Conservation (phyloP, 37 sponge, comb jelly and placozoan genomes). For the Amphimedon queenslandica region DNA sequence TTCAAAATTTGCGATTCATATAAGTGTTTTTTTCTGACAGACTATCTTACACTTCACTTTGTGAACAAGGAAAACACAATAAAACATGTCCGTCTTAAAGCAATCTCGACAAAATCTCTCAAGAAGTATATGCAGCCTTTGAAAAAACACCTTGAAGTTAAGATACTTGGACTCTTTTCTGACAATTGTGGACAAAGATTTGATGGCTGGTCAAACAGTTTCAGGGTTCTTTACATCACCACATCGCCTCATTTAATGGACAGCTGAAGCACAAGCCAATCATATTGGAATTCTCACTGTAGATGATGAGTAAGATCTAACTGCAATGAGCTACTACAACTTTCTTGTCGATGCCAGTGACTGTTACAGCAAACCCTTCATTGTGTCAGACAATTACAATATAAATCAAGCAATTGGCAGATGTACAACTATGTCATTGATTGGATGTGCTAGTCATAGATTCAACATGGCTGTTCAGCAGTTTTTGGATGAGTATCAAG, state of each 20-base stretch:
- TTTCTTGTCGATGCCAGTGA: neutral
- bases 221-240: too few species aligned
- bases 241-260: too few species aligned
- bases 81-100: neutral
- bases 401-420: slow-evolving; percentile 2
- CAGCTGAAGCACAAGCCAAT: neutral
- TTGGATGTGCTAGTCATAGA: slow-evolving; percentile 7
- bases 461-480: slow-evolving; percentile 16
- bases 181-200: neutral
- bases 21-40: neutral
- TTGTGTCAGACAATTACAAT: slow-evolving; percentile 4
- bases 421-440: neutral
- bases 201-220: neutral
- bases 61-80: neutral
- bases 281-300: slow-evolving; percentile 10
- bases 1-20: too few species aligned
- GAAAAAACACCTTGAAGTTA: neutral
- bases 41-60: neutral
- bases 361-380: slow-evolving; percentile 2
- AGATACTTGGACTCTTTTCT: neutral
- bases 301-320: neutral
- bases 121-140: neutral
- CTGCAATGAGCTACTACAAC: neutral
- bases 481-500: neutral
- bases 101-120: neutral